These are phyloP conservation scores for Bombus impatiens DNA, from an alignment of 1,140 invertebrate species.

Conservation along the genomic window DNA sequence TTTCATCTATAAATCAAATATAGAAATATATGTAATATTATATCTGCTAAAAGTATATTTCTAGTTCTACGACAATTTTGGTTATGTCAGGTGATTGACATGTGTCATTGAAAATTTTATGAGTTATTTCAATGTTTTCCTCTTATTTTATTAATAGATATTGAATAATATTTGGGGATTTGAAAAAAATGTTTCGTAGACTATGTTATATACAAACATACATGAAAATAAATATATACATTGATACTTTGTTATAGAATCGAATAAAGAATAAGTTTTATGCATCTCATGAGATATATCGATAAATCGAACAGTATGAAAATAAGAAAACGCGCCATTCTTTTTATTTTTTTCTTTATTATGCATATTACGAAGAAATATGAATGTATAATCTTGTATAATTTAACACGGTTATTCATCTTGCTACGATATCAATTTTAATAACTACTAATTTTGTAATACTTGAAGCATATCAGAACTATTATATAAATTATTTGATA, in stretches of 20 bases:
- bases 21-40: background rate
- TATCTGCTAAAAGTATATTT: background rate
- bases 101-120: background rate
- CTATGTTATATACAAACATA: background rate
- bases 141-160: background rate
- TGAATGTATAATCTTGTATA: background rate
- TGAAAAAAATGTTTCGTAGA: background rate
- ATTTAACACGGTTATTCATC: background rate
- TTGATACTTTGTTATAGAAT: background rate
- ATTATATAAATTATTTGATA: background rate
- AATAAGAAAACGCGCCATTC: background rate
- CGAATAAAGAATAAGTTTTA: background rate
- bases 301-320: conserved; percentile 7
- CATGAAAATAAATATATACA: background rate
- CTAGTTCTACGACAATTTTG: background rate
- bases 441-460: background rate
- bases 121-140: background rate
- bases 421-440: background rate
- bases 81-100: conserved; percentile 23
- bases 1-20: background rate
- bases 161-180: background rate
- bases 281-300: background rate
- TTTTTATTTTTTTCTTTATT: background rate
- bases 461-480: too few species aligned
- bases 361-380: background rate